Evolutionary conservation across 2,113 vertebrate genomes (phyloP).

Genomic region (Amazona guildingii): DNA sequence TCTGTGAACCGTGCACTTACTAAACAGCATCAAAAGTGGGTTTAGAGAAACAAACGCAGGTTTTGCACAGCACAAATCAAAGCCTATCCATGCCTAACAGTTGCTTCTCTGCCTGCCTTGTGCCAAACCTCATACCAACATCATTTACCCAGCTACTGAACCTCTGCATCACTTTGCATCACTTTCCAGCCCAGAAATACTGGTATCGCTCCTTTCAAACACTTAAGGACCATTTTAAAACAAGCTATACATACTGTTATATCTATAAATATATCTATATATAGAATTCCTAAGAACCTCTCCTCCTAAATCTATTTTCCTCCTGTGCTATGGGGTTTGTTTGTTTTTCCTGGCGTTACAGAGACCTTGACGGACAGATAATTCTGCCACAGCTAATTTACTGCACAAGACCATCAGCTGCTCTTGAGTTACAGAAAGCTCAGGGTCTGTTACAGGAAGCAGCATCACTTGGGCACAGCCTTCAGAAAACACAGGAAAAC

Average conservation of each 20-base stretch:
- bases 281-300: not conserved
- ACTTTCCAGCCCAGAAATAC: not conserved
- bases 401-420: not conserved
- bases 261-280: not conserved
- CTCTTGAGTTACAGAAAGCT: not conserved
- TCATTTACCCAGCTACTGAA: not conserved
- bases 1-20: not conserved
- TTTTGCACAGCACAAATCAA: not conserved
- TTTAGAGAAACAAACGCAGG: not conserved
- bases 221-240: not conserved
- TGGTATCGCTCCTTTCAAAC: not conserved
- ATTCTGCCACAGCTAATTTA: slow-evolving; percentile 3
- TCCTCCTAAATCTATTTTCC: not conserved
- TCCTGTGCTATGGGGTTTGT: not conserved
- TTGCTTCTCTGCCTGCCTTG: not conserved
- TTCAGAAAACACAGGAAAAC: not conserved
- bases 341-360: slow-evolving; percentile 24
- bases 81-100: not conserved
- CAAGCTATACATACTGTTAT: not conserved
- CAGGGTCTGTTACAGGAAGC: slow-evolving; percentile 9
- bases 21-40: not conserved
- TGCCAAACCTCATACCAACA: not conserved
- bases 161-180: not conserved
- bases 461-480: not conserved
- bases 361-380: slow-evolving; percentile 20